Conservation (phyloP, 2,113 vertebrate genomes). For the Eolophus roseicapilla region DNA sequence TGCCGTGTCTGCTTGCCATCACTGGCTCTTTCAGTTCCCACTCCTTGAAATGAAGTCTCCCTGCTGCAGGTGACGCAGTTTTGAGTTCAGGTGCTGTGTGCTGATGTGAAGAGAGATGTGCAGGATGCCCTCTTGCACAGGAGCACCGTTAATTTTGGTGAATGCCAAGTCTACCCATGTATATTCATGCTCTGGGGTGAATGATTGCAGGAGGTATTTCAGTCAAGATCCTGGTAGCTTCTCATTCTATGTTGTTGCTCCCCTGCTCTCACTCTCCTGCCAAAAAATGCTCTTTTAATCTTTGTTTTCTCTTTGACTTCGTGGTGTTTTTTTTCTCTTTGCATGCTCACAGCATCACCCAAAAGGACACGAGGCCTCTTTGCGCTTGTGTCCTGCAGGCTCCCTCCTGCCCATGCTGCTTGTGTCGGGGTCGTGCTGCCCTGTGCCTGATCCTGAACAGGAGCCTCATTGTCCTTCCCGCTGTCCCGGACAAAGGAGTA, state of each 20-base stretch:
- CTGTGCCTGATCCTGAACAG: slow-evolving; percentile 33
- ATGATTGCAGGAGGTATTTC: neutral
- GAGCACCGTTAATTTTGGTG: neutral
- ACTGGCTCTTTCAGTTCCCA: rapidly evolving
- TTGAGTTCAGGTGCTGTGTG: neutral
- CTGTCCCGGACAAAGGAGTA: neutral
- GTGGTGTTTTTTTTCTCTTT: neutral
- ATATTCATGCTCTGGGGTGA: neutral
- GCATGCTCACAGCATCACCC: rapidly evolving
- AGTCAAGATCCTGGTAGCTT: neutral
- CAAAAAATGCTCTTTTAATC: neutral
- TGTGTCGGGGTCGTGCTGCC: neutral
- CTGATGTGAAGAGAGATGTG: no score
- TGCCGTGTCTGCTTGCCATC: rapidly evolving
- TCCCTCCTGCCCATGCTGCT: neutral
- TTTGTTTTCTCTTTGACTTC: neutral
- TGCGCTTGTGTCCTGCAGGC: neutral
- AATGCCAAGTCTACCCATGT: neutral
- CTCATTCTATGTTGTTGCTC: rapidly evolving
- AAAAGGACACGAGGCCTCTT: neutral
- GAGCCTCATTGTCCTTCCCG: neutral
- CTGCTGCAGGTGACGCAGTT: rapidly evolving
- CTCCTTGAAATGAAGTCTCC: neutral
- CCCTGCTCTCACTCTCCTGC: neutral
- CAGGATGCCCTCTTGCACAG: neutral